These are phyloP conservation scores for Benthosema pterotum DNA, from an alignment of 2,797 vertebrate species.

Conservation along the genomic window DNA sequence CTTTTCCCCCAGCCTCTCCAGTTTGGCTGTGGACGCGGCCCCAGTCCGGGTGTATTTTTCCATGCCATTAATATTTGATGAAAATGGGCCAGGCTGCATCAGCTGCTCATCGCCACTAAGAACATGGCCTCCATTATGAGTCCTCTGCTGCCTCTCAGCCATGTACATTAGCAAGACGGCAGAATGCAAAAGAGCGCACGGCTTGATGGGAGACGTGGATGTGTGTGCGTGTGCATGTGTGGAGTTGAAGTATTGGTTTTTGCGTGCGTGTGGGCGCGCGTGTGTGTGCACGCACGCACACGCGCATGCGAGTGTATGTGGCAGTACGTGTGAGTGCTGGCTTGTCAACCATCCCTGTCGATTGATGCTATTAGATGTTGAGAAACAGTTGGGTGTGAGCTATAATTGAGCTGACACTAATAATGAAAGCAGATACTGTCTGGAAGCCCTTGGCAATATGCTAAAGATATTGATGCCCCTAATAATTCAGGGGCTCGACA, in stretches of 20 bases:
- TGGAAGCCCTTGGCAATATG: slow-evolving; percentile 92
- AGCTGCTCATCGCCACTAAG: slow-evolving; percentile 94
- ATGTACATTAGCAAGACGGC: slow-evolving; percentile 95
- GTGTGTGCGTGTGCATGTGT: neutral
- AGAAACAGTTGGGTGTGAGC: slow-evolving; percentile 99
- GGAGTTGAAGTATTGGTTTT: slow-evolving; percentile 3
- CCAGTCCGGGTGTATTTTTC: slow-evolving; percentile 96
- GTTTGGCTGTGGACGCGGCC: slow-evolving; percentile 72
- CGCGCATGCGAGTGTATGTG: slow-evolving; percentile 27
- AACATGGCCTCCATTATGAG: slow-evolving; percentile 97
- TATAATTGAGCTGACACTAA: slow-evolving; percentile 99
- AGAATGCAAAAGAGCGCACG: slow-evolving; percentile 86
- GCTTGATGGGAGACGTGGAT: slow-evolving; percentile 46
- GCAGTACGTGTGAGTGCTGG: slow-evolving; percentile 48
- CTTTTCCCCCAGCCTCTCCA: slow-evolving; percentile 84
- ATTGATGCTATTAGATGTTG: slow-evolving; percentile 98
- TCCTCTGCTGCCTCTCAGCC: slow-evolving; percentile 92
- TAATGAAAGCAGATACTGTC: slow-evolving; percentile 97
- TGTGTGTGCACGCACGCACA: slow-evolving; percentile 6
- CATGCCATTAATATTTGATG: slow-evolving; percentile 99
- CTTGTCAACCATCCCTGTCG: slow-evolving; percentile 91
- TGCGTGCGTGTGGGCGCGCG: neutral
- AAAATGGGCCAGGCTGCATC: slow-evolving; percentile 99
- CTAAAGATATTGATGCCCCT: slow-evolving; percentile 97
- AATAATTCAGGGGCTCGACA: slow-evolving; percentile 89